These are phyloP conservation scores for Serranochromis macrocephalus DNA, from an alignment of 2,113 vertebrate species.

Conservation along the genomic window DNA sequence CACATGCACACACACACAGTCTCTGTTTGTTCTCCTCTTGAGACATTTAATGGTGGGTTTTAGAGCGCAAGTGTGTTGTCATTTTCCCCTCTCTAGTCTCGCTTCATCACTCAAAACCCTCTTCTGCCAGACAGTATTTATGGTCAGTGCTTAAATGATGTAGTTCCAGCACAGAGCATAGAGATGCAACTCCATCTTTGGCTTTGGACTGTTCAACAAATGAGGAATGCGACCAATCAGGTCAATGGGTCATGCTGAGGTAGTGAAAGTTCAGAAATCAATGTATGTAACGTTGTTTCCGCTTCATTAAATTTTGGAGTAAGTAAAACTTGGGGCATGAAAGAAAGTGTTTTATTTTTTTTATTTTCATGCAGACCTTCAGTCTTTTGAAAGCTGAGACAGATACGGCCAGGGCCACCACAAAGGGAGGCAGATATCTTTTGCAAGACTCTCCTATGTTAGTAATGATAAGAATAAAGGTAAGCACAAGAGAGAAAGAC, in stretches of 20 bases:
- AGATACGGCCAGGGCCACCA: background rate
- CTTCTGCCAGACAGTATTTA: slow-evolving; percentile 23
- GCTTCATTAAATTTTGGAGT: background rate
- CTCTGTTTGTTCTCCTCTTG: background rate
- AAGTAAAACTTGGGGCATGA: background rate
- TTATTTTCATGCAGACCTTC: background rate
- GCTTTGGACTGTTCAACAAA: background rate
- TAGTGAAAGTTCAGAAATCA: background rate
- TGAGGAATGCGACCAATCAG: background rate
- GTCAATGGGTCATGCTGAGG: background rate
- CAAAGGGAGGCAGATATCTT: background rate
- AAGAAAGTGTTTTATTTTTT: background rate
- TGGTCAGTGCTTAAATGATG: slow-evolving; percentile 39
- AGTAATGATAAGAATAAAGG: background rate
- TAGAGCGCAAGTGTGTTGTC: slow-evolving; percentile 9
- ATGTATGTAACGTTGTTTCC: background rate
- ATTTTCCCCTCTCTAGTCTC: slow-evolving; percentile 23
- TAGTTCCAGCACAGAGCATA: background rate
- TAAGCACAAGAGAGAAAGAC: background rate
- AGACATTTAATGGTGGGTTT: slow-evolving; percentile 36
- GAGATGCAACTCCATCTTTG: background rate
- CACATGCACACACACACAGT: background rate
- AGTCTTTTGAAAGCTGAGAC: background rate
- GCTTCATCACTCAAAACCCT: slow-evolving; percentile 20
- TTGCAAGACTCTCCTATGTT: background rate